These are phyloP conservation scores for Heliconius congener DNA, from an alignment of 1,140 invertebrate genomes.

Conservation along the genomic window DNA sequence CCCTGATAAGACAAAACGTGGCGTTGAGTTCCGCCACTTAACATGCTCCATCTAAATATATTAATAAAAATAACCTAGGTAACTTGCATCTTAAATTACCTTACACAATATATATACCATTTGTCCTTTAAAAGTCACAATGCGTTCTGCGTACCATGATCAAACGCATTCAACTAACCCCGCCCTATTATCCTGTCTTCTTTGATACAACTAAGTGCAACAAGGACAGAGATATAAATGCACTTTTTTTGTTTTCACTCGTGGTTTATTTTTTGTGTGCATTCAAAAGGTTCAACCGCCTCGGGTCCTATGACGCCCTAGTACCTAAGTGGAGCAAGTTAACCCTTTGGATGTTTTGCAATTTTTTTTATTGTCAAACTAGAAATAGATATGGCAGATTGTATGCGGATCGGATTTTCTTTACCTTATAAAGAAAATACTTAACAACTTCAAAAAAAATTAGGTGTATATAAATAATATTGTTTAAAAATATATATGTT, in stretches of 20 bases:
- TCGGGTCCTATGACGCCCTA: slow-evolving; percentile 43
- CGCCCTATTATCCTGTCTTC: slow-evolving; percentile 1
- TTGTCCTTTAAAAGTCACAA: slow-evolving; percentile 22
- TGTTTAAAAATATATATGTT: no score
- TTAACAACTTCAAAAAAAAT: no score
- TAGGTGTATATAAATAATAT: no score
- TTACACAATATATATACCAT: neutral
- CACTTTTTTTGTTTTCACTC: slow-evolving; percentile 37
- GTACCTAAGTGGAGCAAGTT: slow-evolving; percentile 51
- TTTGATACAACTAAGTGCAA: neutral
- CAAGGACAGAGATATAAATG: slow-evolving; percentile 38
- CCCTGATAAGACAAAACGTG: no score
- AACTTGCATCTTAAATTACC: no score
- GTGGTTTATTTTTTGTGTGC: slow-evolving; percentile 39
- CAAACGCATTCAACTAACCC: slow-evolving; percentile 1
- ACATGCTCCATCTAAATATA: no score
- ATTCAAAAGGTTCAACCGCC: slow-evolving; percentile 39
- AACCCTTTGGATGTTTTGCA: slow-evolving; percentile 43
- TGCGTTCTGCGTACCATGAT: slow-evolving; percentile 2
- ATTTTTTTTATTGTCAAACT: slow-evolving; percentile 3
- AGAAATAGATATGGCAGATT: neutral
- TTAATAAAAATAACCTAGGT: neutral
- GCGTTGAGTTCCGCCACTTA: no score
- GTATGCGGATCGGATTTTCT: no score
- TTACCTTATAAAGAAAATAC: no score